Conservation (phyloP, 2,797 vertebrate genomes). For the Coracias cyanogaster region DNA sequence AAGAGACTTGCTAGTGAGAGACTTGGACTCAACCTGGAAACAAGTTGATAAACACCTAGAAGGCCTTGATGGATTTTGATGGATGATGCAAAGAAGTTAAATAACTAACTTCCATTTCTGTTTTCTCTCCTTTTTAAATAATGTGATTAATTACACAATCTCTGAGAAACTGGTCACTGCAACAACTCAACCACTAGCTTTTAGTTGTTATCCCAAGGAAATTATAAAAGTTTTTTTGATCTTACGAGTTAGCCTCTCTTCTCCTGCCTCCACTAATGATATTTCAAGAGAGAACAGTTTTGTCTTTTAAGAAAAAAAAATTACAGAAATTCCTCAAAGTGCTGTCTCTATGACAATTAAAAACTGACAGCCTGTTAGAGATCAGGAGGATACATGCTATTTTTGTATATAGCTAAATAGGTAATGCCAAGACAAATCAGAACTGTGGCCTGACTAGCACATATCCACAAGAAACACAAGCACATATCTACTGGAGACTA, state of each 20-base stretch:
- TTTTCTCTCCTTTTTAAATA: neutral
- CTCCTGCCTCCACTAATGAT: neutral
- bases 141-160: conserved; percentile 36
- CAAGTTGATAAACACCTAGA: neutral
- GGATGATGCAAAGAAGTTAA: neutral
- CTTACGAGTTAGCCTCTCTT: neutral
- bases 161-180: neutral
- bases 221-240: neutral
- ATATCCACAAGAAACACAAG: neutral
- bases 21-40: neutral
- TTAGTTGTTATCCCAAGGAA: neutral
- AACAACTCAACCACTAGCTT: neutral
- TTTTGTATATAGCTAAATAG: neutral
- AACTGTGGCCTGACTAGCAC: neutral
- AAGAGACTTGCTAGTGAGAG: neutral
- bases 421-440: conserved; percentile 16
- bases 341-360: conserved; percentile 37
- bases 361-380: conserved; percentile 12
- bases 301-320: neutral
- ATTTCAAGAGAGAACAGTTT: neutral
- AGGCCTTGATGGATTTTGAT: neutral
- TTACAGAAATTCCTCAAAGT: conserved; percentile 3
- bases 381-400: neutral
- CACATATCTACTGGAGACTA: accelerated
- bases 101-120: neutral